These are phyloP conservation scores for Hippocampus guttulatus DNA, from an alignment of 2,113 vertebrate genomes.

Conservation along the genomic window DNA sequence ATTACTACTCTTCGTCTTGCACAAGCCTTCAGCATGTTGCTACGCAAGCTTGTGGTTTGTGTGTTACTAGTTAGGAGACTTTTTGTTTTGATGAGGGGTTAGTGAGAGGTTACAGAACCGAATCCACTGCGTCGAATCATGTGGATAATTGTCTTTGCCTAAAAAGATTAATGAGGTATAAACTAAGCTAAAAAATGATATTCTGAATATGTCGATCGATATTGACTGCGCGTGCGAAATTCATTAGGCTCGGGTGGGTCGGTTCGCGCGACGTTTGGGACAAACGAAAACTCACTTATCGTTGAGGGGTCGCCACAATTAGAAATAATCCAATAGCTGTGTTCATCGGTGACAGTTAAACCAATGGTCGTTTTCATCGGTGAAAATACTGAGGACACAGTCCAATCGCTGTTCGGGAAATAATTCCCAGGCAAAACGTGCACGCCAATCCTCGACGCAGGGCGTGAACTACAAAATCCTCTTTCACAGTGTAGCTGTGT, in stretches of 20 bases:
- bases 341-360: slow-evolving; percentile 20
- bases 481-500: slow-evolving; percentile 61
- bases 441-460: slow-evolving; percentile 61
- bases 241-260: background rate
- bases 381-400: slow-evolving; percentile 18
- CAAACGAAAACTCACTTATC: slow-evolving; percentile 39
- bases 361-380: slow-evolving; percentile 45
- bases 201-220: background rate
- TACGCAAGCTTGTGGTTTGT: background rate
- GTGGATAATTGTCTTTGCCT: background rate
- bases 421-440: slow-evolving; percentile 22
- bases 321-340: slow-evolving; percentile 39
- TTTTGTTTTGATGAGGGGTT: background rate
- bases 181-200: background rate
- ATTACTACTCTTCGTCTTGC: background rate
- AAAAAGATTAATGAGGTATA: background rate
- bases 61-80: background rate
- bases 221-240: background rate
- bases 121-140: background rate
- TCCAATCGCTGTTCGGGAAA: slow-evolving; percentile 43
- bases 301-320: background rate
- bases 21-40: background rate
- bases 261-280: slow-evolving; percentile 39
- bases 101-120: background rate
- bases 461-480: slow-evolving; percentile 64